These are phyloP conservation scores for Typhlichthys subterraneus DNA, from an alignment of 2,797 vertebrate genomes.

Conservation along the genomic window DNA sequence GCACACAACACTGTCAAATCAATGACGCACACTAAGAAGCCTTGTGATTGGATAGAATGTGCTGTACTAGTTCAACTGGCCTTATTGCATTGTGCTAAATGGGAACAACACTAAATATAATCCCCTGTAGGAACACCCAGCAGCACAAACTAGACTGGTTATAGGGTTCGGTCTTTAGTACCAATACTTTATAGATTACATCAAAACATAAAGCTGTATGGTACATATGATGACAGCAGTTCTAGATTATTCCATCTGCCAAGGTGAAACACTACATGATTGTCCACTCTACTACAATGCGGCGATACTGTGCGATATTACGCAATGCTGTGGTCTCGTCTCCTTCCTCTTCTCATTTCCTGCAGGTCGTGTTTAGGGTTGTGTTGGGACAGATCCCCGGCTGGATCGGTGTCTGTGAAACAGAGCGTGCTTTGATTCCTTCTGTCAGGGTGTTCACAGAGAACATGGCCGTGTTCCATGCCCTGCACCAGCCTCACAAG, in stretches of 20 bases:
- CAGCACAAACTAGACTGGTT: not conserved
- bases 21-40: not conserved
- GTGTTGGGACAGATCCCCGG: not conserved
- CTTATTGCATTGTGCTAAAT: constrained; percentile 30
- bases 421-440: not conserved
- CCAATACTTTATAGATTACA: constrained; percentile 1
- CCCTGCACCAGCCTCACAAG: constrained; percentile 19
- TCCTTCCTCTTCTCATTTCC: constrained; percentile 1
- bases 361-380: constrained; percentile 13
- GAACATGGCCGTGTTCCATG: constrained; percentile 17
- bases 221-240: constrained; percentile 11
- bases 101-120: constrained; percentile 2
- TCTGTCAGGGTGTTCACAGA: not conserved
- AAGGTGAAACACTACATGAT: not conserved
- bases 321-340: constrained; percentile 12
- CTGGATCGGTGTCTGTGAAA: not conserved
- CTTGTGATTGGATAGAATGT: constrained; percentile 4
- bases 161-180: constrained; percentile 1
- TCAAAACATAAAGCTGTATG: not conserved
- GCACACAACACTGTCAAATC: not conserved
- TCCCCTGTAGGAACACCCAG: not conserved
- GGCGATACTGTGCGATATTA: constrained; percentile 10
- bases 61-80: constrained; percentile 43
- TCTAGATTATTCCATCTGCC: not conserved
- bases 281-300: not conserved